These are phyloP conservation scores for Eospalax fontanierii DNA, from an alignment of 2,797 vertebrate genomes.

Conservation along the genomic window DNA sequence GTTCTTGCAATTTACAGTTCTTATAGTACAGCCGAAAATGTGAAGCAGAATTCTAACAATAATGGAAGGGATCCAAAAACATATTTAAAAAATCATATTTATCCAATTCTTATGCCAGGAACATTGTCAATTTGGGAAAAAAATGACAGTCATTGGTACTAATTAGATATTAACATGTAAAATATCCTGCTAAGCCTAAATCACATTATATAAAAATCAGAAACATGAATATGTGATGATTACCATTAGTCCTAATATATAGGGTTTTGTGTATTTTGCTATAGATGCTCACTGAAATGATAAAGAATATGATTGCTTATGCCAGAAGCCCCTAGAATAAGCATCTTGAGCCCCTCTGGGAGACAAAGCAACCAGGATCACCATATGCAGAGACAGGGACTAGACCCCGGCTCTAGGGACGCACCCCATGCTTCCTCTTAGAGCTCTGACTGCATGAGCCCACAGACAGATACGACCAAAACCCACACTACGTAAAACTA, in stretches of 20 bases:
- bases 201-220: neutral
- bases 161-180: slow-evolving; percentile 53
- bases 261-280: neutral
- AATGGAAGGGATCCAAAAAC: slow-evolving; percentile 46
- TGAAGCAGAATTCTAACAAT: neutral
- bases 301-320: neutral
- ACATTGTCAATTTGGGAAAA: slow-evolving; percentile 20
- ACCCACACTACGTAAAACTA: neutral
- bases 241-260: neutral
- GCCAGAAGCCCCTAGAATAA: neutral
- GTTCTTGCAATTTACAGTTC: neutral
- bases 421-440: fast-evolving
- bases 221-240: neutral
- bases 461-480: neutral
- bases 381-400: neutral
- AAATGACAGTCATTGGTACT: neutral
- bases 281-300: neutral
- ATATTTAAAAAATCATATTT: slow-evolving; percentile 39
- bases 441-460: neutral
- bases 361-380: neutral
- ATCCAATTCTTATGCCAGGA: neutral
- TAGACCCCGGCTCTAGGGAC: neutral
- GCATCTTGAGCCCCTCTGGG: neutral
- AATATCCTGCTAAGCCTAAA: slow-evolving; percentile 32
- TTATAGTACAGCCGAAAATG: neutral